Conservation (phyloP, 2,797 vertebrate genomes). For the Limnodromus scolopaceus region DNA sequence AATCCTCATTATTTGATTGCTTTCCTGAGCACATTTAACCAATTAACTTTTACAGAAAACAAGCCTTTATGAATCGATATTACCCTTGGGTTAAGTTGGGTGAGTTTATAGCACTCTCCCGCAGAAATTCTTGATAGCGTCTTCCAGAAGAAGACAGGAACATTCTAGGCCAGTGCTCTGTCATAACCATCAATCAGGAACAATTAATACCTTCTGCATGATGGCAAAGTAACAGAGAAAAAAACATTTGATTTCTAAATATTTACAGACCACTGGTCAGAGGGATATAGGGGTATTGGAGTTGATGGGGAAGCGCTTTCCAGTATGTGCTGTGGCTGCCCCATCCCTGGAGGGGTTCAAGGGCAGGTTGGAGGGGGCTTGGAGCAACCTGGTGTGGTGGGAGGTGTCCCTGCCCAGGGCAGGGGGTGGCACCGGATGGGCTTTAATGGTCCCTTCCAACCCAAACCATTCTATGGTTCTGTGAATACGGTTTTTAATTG, state of each 20-base stretch:
- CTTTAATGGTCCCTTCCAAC: too few species aligned
- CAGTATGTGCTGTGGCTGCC: too few species aligned
- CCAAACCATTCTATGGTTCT: too few species aligned
- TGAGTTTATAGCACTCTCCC: neutral
- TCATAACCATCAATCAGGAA: neutral
- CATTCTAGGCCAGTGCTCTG: neutral
- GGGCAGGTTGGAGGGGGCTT: too few species aligned
- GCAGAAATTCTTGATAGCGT: neutral
- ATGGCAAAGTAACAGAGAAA: neutral
- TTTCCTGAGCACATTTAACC: neutral
- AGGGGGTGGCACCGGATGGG: too few species aligned
- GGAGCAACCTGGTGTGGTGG: too few species aligned
- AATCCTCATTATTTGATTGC: neutral
- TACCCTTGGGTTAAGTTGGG: neutral
- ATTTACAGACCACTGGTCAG: neutral
- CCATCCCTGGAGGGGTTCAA: too few species aligned
- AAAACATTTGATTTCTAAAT: neutral
- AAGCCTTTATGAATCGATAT: neutral
- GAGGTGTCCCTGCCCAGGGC: too few species aligned
- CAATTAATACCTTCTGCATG: neutral
- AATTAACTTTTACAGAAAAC: neutral
- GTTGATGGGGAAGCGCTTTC: neutral
- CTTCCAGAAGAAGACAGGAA: neutral
- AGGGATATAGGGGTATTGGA: neutral
- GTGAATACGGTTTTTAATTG: neutral